A percentile compares a stretch with the other conserved stretches of the same genome.
phyloP scores from a whole-genome alignment of 2,797 vertebrate species.

The Sparus aurata region DNA sequence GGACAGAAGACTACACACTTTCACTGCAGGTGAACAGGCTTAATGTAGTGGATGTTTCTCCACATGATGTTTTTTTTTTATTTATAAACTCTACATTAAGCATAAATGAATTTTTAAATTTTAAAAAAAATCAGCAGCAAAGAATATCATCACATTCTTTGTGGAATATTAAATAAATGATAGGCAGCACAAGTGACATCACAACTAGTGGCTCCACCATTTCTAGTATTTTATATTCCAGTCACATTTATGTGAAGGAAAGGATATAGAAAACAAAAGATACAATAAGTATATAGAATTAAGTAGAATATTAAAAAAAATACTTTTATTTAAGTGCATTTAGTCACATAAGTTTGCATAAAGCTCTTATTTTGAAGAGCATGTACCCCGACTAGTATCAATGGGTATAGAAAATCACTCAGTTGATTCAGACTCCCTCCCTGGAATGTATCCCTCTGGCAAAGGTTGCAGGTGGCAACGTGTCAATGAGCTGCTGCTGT shows the following conservation, averaged over 20 bases:
- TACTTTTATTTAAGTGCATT: background rate
- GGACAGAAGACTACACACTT: constrained; percentile 99
- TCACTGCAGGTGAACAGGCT: constrained; percentile 93
- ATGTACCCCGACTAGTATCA: constrained; percentile 22
- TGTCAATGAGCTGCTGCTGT: constrained; percentile 47
- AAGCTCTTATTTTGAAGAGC: constrained; percentile 20
- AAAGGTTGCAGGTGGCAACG: constrained; percentile 40
- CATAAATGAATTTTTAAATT: background rate
- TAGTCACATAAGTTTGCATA: background rate
- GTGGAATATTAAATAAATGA: constrained; percentile 1
- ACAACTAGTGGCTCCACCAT: background rate
- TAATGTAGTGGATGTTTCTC: background rate
- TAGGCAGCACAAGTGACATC: background rate
- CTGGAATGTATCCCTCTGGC: constrained; percentile 44
- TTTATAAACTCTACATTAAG: background rate
- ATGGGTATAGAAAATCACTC: constrained; percentile 17
- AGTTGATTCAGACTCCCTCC: constrained; percentile 36
- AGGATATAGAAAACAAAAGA: background rate
- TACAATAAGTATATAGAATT: background rate
- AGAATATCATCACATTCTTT: background rate
- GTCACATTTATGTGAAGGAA: background rate
- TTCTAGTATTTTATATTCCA: background rate
- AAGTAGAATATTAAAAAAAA: background rate
- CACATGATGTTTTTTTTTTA: background rate
- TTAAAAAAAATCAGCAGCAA: background rate